Evolutionary conservation across 2,113 vertebrate genomes (phyloP), one percentile per base, ranked within the genome.

Genomic region (Apaloderma vittatum): DNA sequence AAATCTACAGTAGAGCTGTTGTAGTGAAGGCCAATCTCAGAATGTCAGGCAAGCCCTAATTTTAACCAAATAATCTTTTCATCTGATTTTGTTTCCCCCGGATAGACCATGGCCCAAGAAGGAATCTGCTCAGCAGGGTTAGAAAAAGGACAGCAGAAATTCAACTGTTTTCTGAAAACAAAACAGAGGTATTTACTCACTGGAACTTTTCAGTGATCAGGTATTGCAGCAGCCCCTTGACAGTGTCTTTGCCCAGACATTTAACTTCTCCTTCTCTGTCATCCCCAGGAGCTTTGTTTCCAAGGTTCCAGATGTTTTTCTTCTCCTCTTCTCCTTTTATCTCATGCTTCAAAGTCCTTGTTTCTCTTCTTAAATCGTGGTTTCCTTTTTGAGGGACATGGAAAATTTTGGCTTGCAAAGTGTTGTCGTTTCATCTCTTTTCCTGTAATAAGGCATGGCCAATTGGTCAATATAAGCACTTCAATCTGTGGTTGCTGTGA

Each of bases 131-230:
- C 34, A 36, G 8, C 9, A 70, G 20, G 5, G 4, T 55, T 54
- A 75, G 43, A 58, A 78, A 93, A 58, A 6, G 4, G 19, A 3
- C 8, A 34, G 30, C 18, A 58, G 23, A 21, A 70, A 57, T 43
- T 23, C 0, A 1, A 71, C 2, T 27, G 10, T 0, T 57, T 89
- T 55, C n/a, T 37, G 5, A 9, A 46, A 67, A 76, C 3, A 58
- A 86, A 29, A 2, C 13, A 2, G 4, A 34, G 49, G 2, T 46
- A 34, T 54, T 93, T 54, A 21, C 18, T 43, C 19, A 49, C 6
- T 59, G 34, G 29, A 58, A 5, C 20, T 52, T 87, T 37, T 43
- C 40, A 78, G 43, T 29, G 6, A 22, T 34, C 4, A 29, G 29
- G 24, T 9, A 49, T 3, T 18, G 12, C 61, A 91, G 37, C 63